Conservation (phyloP, 2,113 vertebrate species). For the Epinephelus lanceolatus region DNA sequence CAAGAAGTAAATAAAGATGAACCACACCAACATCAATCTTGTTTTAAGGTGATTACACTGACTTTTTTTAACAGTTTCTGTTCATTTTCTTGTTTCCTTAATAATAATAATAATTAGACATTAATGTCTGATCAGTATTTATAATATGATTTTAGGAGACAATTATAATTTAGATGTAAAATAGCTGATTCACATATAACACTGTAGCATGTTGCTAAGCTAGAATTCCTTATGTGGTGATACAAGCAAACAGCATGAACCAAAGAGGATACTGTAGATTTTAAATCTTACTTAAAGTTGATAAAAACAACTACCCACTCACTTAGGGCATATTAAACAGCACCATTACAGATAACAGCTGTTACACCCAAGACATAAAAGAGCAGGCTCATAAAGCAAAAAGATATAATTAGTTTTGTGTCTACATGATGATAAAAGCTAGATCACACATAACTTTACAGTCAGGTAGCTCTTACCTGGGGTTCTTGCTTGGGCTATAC, state of each 20-base stretch:
- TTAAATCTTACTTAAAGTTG: background rate
- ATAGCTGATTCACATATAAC: background rate
- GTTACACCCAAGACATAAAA: background rate
- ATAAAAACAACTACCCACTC: background rate
- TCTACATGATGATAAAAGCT: background rate
- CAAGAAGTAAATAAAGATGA: background rate
- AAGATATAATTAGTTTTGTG: background rate
- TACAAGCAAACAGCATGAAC: background rate
- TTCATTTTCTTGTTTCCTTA: background rate
- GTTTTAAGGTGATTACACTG: background rate
- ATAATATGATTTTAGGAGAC: background rate
- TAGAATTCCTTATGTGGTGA: background rate
- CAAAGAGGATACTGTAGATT: background rate
- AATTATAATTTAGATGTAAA: background rate
- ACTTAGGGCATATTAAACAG: background rate
- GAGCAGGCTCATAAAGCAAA: background rate
- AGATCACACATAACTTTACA: background rate
- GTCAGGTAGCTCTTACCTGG: slow-evolving; percentile 31
- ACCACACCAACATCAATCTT: background rate
- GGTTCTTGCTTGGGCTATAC: background rate
- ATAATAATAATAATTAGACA: background rate
- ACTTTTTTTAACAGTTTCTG: background rate
- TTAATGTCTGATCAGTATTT: background rate
- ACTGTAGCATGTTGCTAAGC: background rate
- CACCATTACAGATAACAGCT: background rate